Evolutionary conservation across 2,888 invertebrate species (phyloP), one percentile per base, ranked within the genome.

Genomic region (Timema podura): DNA sequence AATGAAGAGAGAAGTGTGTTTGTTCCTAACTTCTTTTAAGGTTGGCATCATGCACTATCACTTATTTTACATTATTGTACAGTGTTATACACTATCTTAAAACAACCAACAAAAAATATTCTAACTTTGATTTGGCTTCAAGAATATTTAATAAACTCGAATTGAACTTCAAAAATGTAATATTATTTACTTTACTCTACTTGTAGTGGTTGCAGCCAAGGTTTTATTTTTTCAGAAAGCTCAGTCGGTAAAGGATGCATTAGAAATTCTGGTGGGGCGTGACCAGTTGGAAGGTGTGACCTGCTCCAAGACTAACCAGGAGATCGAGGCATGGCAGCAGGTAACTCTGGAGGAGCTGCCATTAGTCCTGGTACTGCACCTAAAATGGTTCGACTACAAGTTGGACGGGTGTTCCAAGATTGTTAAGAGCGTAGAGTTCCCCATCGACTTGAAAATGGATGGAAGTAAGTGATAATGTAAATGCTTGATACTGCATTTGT

Each of bases 381-480:
- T 98, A 71, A 98, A 98, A 82, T 93, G 95, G 83, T 97, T 98
- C 83, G 93, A 96, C 80, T 91, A 94, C 76, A 90, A 92, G 78
- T 84, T 88, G 5, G 93, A 95, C 74, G 95, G 94, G 16, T 92
- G 93, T 80, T 93, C 94, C 68, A 98, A 98, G 83, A 92, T 97
- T 70, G 85, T 94, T 73, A 98, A 97, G 83, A 91, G 90, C 73
- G 88, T 98, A 15, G 94, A 95, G 77, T 96, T 94, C 81, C 91
- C 93, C 0, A 87, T 95, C 68, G 94, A 95, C 80, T 84, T 96
- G 70, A 95, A 95, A 84, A 89, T 97, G 76, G 94, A 95, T 86
- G 87, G 90, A 76, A 92, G 92, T 91, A 82, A 87, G 89, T 87
- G 54, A 48, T 47, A n/a, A 30, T 16, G 45, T 66, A 5, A 5